These are phyloP conservation scores for Chrysolina oricalcia DNA, from an alignment of 2,888 invertebrate genomes.

Conservation along the genomic window DNA sequence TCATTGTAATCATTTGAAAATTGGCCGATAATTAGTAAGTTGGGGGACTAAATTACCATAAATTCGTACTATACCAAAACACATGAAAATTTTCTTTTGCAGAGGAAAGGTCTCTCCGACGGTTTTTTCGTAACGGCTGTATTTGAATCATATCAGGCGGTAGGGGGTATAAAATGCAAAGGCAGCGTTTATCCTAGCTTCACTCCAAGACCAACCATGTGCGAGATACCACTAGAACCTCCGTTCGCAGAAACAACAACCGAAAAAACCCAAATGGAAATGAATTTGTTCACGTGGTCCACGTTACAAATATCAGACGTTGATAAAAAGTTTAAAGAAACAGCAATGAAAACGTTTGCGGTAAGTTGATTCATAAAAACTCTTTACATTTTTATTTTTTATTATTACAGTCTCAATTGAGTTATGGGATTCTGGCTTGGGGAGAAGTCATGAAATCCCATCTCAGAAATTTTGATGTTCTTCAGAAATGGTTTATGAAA, in stretches of 20 bases:
- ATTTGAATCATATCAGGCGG: slow-evolving; percentile 83
- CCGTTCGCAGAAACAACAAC: slow-evolving; percentile 73
- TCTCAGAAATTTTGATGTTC: too few species aligned
- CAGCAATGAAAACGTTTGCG: slow-evolving; percentile 92
- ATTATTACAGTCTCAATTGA: too few species aligned
- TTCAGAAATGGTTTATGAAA: too few species aligned
- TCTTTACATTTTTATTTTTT: too few species aligned
- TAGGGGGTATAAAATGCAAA: slow-evolving; percentile 90
- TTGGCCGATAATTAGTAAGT: too few species aligned
- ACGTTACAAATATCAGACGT: slow-evolving; percentile 77
- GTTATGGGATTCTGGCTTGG: too few species aligned
- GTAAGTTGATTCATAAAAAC: slow-evolving; percentile 75
- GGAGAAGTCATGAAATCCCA: too few species aligned
- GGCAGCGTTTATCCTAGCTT: slow-evolving; percentile 92
- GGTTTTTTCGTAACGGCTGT: slow-evolving; percentile 85
- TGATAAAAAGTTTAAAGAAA: slow-evolving; percentile 82
- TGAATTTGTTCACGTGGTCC: slow-evolving; percentile 79
- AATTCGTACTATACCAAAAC: too few species aligned
- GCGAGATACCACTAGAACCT: slow-evolving; percentile 81
- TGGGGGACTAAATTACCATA: too few species aligned
- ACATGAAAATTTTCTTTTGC: slow-evolving; percentile 59
- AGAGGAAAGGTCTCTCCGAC: slow-evolving; percentile 81
- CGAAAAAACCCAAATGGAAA: slow-evolving; percentile 89
- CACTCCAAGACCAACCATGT: slow-evolving; percentile 87
- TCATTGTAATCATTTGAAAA: background rate